Percentiles rank a stretch among this genome's conserved stretches.
Evolutionary conservation across 53 echinoderm and acorn worm species (phyloP).

Genomic region (Antedon mediterranea): DNA sequence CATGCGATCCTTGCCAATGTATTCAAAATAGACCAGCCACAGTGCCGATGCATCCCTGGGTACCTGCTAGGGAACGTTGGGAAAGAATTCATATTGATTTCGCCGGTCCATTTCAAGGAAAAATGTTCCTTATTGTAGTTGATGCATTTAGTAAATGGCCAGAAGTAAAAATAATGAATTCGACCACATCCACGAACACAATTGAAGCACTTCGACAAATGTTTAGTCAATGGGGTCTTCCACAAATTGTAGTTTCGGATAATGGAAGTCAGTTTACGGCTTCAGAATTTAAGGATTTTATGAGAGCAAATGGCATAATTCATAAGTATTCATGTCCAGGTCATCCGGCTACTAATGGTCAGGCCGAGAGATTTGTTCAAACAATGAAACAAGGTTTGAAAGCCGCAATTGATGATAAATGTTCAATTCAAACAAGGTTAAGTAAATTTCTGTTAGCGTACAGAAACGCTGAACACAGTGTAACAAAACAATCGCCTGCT

Average conservation of each 20-base stretch:
- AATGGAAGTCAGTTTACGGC: neutral
- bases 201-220: constrained; percentile 5
- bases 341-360: constrained; percentile 10
- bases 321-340: constrained; percentile 9
- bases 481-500: constrained; percentile 4
- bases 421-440: neutral
- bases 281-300: neutral
- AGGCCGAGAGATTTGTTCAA: constrained; percentile 5
- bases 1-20: constrained; percentile 9
- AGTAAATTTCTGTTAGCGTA: constrained; percentile 6
- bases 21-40: neutral
- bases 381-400: constrained; percentile 10
- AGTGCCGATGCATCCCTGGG: constrained; percentile 10
- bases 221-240: constrained; percentile 9
- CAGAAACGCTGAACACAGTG: constrained; percentile 1
- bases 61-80: constrained; percentile 8
- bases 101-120: neutral
- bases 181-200: neutral
- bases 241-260: constrained; percentile 3
- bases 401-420: neutral
- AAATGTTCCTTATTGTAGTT: constrained; percentile 8
- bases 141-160: constrained; percentile 13
- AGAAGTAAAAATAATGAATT: constrained; percentile 5
- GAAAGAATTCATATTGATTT: constrained; percentile 1
- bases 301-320: constrained; percentile 4